Conservation (phyloP, 2,888 invertebrate species). For the Galerucella nymphaeae region DNA sequence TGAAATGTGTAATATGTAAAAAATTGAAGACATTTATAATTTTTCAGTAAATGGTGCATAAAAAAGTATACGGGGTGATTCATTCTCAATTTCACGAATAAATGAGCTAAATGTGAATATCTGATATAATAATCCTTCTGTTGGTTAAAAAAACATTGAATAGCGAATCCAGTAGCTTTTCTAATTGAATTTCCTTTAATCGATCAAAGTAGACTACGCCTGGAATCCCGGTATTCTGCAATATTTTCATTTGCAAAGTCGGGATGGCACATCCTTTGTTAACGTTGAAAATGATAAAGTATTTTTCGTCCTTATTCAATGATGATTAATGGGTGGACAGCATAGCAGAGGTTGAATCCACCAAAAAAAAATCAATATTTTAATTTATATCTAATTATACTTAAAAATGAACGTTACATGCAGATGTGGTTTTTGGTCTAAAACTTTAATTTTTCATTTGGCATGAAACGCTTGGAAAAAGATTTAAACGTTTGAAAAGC, state of each 20-base stretch:
- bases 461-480: slow-evolving; percentile 27
- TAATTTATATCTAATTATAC: slow-evolving; percentile 38
- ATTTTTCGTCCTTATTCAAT: slow-evolving; percentile 56
- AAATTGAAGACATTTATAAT: too few relatives aligned
- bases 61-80: too few relatives aligned
- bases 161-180: slow-evolving; percentile 12
- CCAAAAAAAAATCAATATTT: slow-evolving; percentile 42
- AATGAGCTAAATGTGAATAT: not conserved
- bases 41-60: too few relatives aligned
- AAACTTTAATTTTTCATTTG: slow-evolving; percentile 34
- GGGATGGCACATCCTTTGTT: slow-evolving; percentile 49
- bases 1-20: too few relatives aligned
- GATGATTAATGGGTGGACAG: slow-evolving; percentile 51
- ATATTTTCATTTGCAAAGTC: slow-evolving; percentile 46
- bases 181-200: slow-evolving; percentile 39
- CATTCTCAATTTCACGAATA: too few relatives aligned
- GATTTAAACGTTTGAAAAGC: slow-evolving; percentile 35
- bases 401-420: not conserved
- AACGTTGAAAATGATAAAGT: slow-evolving; percentile 57
- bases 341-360: slow-evolving; percentile 21
- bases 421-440: slow-evolving; percentile 9
- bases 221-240: slow-evolving; percentile 32
- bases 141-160: slow-evolving; percentile 11
- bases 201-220: slow-evolving; percentile 33
- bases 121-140: not conserved